These are phyloP conservation scores for Champsocephalus gunnari DNA, from an alignment of 2,797 vertebrate species.

Conservation along the genomic window DNA sequence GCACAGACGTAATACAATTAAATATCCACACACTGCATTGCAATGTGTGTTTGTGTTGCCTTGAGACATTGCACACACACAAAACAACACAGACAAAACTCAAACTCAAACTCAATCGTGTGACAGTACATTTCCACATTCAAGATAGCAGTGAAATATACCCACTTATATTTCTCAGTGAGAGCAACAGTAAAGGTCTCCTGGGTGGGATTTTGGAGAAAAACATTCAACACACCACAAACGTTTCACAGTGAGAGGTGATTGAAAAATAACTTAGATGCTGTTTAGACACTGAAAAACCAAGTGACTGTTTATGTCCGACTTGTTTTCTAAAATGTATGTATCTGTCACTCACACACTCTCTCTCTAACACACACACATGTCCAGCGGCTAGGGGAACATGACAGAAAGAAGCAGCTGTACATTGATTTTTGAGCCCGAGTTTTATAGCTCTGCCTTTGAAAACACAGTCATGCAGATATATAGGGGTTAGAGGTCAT, in stretches of 20 bases:
- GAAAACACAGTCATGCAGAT: constrained; percentile 8
- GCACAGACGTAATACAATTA: background rate
- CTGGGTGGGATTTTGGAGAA: constrained; percentile 27
- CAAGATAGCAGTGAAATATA: constrained; percentile 51
- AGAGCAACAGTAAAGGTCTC: constrained; percentile 43
- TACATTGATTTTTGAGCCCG: constrained; percentile 50
- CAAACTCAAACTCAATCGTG: constrained; percentile 40
- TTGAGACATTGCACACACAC: background rate
- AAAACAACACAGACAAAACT: constrained; percentile 12
- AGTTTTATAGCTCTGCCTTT: constrained; percentile 26
- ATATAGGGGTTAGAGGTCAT: constrained; percentile 50
- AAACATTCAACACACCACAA: constrained; percentile 30
- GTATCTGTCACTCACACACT: background rate
- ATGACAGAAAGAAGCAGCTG: constrained; percentile 26
- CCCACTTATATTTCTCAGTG: constrained; percentile 28
- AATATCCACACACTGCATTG: background rate
- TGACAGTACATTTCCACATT: constrained; percentile 27
- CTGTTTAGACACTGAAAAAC: constrained; percentile 15
- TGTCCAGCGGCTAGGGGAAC: background rate
- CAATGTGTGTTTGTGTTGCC: background rate
- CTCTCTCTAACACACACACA: background rate
- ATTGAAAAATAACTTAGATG: constrained; percentile 32
- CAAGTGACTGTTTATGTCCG: background rate
- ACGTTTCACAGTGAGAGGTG: constrained; percentile 16
- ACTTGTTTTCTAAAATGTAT: background rate